These are phyloP conservation scores for Phymatocera aterrima DNA, from an alignment of 2,888 invertebrate genomes.

Conservation along the genomic window DNA sequence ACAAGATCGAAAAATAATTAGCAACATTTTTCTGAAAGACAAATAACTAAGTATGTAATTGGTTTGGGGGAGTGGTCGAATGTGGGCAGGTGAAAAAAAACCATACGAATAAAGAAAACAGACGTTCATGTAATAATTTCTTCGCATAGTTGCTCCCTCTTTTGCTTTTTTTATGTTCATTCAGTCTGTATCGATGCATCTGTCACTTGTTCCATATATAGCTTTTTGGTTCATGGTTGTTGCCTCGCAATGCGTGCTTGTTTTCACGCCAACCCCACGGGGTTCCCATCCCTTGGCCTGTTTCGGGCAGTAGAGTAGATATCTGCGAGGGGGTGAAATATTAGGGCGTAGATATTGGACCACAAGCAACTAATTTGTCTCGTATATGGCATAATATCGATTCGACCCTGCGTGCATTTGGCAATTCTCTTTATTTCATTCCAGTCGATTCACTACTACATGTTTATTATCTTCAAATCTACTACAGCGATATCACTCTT, in stretches of 20 bases:
- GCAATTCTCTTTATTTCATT: constrained; percentile 54
- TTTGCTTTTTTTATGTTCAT: neutral
- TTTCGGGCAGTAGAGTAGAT: neutral
- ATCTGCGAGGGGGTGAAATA: constrained; percentile 57
- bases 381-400: constrained; percentile 44
- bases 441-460: neutral
- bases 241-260: constrained; percentile 53
- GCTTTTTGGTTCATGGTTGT: constrained; percentile 61
- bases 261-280: constrained; percentile 68
- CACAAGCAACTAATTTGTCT: constrained; percentile 69
- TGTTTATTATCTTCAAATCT: neutral
- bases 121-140: too few species aligned
- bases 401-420: constrained; percentile 55
- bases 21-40: constrained; percentile 48
- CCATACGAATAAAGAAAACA: constrained; percentile 47
- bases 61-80: neutral
- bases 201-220: constrained; percentile 63
- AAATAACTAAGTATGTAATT: neutral
- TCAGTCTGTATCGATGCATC: constrained; percentile 54
- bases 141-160: neutral
- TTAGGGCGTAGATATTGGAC: constrained; percentile 68
- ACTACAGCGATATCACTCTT: too few species aligned
- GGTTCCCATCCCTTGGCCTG: constrained; percentile 61
- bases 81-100: too few species aligned
- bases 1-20: constrained; percentile 54